Percentiles rank a stretch among this genome's conserved stretches.
Conservation (phyloP, 64 coral and sea anemone species). For the Platygyra sinensis region DNA sequence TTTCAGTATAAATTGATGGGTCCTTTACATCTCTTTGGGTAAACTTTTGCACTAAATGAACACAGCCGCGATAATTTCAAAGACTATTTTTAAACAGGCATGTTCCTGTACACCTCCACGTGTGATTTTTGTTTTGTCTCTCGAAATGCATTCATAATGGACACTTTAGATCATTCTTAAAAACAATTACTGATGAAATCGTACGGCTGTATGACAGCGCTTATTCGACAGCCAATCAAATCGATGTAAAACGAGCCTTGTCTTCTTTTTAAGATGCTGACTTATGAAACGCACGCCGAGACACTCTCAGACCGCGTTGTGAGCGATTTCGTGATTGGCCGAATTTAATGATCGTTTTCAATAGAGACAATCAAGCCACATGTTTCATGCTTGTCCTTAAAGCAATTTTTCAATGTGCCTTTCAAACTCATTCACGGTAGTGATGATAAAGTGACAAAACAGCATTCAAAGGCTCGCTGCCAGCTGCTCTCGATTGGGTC, state of each 20-base stretch:
- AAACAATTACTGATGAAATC: constrained; percentile 57
- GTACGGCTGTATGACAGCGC: constrained; percentile 35
- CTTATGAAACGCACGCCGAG: constrained; percentile 71
- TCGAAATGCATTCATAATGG: constrained; percentile 53
- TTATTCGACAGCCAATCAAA: constrained; percentile 39
- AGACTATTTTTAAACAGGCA: constrained; percentile 47
- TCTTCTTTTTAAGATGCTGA: constrained; percentile 49
- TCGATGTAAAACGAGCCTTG: constrained; percentile 26
- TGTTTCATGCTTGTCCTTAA: constrained; percentile 83
- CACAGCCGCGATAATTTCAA: constrained; percentile 10
- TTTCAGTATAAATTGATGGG: constrained; percentile 28
- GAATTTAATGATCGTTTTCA: constrained; percentile 65
- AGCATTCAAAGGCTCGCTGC: constrained; percentile 57
- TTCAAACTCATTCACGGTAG: constrained; percentile 86
- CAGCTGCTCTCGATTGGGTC: constrained; percentile 56
- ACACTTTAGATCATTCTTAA: constrained; percentile 57
- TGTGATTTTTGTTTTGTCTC: constrained; percentile 52
- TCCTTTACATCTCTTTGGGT: background rate
- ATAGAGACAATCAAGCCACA: constrained; percentile 92
- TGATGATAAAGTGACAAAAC: constrained; percentile 86
- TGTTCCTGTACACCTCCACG: constrained; percentile 19
- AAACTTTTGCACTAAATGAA: constrained; percentile 31
- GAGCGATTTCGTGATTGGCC: constrained; percentile 61
- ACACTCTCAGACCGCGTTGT: constrained; percentile 17
- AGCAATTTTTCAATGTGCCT: constrained; percentile 77